phyloP scores from a whole-genome alignment of 2,888 invertebrate species.

The Gymnosoma rotundatum region DNA sequence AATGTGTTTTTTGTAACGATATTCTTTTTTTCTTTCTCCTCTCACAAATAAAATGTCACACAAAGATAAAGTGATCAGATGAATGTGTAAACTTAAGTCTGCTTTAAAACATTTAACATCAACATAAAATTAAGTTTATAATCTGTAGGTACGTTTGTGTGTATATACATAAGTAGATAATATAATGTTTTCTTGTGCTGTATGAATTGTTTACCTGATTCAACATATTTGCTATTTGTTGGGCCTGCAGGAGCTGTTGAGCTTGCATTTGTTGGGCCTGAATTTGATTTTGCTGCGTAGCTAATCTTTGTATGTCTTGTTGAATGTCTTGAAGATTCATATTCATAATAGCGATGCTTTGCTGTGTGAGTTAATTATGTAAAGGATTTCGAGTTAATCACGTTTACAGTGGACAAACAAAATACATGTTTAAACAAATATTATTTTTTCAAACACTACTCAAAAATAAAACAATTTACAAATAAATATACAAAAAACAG shows the following conservation, averaged over 20 bases:
- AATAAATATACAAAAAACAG: background rate
- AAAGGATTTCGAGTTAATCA: conserved; percentile 62
- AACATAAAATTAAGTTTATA: conserved; percentile 16
- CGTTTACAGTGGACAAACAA: conserved; percentile 41
- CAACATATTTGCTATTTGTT: conserved; percentile 83
- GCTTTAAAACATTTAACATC: conserved; percentile 36
- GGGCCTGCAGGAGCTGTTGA: conserved; percentile 84
- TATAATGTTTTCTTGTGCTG: conserved; percentile 37
- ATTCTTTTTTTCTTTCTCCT: background rate
- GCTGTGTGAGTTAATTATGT: conserved; percentile 77
- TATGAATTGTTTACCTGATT: conserved; percentile 78
- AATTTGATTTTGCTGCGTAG: conserved; percentile 91
- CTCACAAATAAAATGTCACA: background rate
- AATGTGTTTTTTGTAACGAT: background rate
- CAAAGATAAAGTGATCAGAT: conserved; percentile 8
- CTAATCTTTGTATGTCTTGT: conserved; percentile 94
- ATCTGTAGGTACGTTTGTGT: conserved; percentile 17
- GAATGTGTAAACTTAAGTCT: background rate
- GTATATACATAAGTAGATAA: background rate
- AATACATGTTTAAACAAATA: background rate
- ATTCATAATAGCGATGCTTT: conserved; percentile 87
- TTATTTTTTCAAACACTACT: background rate
- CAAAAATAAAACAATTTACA: background rate
- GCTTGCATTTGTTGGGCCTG: conserved; percentile 85
- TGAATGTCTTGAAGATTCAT: conserved; percentile 96